phyloP scores from a whole-genome alignment of 2,797 vertebrate species.

The Moxostoma hubbsi region DNA sequence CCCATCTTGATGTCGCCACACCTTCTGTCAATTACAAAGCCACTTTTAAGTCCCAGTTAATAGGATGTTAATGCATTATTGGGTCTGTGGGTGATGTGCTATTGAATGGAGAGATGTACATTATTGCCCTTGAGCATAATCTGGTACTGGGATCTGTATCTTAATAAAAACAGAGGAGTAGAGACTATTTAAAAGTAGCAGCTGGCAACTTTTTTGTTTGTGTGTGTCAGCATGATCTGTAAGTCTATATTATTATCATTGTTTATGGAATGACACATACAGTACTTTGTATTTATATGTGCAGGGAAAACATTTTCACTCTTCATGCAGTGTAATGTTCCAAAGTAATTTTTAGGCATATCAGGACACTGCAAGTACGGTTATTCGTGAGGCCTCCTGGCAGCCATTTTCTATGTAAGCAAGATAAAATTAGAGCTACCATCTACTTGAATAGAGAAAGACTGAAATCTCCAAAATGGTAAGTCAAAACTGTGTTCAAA shows the following conservation, averaged over 20 bases:
- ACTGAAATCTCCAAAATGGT: no score
- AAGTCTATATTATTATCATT: neutral
- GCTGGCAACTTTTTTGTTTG: neutral
- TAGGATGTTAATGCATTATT: slow-evolving; percentile 56
- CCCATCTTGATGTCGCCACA: slow-evolving; percentile 36
- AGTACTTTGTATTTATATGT: neutral
- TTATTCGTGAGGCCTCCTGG: no score
- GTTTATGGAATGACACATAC: neutral
- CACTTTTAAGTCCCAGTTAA: slow-evolving; percentile 53
- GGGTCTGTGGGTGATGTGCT: slow-evolving; percentile 41
- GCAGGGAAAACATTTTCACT: neutral
- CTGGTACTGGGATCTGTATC: slow-evolving; percentile 52
- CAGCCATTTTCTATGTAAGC: no score
- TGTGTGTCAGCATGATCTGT: slow-evolving; percentile 10
- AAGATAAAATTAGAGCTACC: no score
- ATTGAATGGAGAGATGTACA: slow-evolving; percentile 50
- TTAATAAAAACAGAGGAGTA: slow-evolving; percentile 53
- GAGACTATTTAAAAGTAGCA: slow-evolving; percentile 49
- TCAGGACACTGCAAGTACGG: no score
- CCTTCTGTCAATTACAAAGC: slow-evolving; percentile 57
- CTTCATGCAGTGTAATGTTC: neutral
- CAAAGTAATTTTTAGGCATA: no score
- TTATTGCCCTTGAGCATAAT: slow-evolving; percentile 56
- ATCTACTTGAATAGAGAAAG: no score
- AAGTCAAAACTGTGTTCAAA: no score